Base-by-base conservation (phyloP, 2,888 invertebrate genomes). In the Nomada fabriciana region DNA sequence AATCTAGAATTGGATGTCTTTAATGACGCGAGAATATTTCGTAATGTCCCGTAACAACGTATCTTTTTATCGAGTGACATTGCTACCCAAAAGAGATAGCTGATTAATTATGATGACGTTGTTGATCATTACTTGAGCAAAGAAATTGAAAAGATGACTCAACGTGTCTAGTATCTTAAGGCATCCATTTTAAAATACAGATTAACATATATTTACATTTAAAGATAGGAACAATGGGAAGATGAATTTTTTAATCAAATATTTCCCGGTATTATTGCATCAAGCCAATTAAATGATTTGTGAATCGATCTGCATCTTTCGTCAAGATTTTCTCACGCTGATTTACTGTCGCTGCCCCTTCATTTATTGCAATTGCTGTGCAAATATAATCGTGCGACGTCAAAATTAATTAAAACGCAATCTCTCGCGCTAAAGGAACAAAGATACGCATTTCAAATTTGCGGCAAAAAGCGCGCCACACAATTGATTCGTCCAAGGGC, bases 301-400 rank as follows among this genome's bases (percentile, higher is more conserved):
- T 84, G 68, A 60, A 20, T 20, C 42, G 23, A 9, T 2, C 15
- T 47, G 36, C 52, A 50, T 68, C 59, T 60, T 69, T 69, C 72
- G 64, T 79, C 82, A 68, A 13, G 57, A 52, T 82, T 86, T 36
- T 36, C 84, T 75, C 82, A 82, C 79, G 70, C 13, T 76, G 84
- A 73, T 86, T 47, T 59, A n/a, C 47, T n/a, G 42, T n/a, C 25
- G 43, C 53, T 60, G 18, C 13, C 64, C 13, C 61, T 76, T 74
- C 60, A 52, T 25, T 20, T 23, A 15, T 3, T 15, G 11, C 42
- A 36, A 72, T 82, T 63, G 69, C 15, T 11, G 47, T 5, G 36
- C 53, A 18, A 63, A 53, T 64, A 60, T 63, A 69, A 71, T 70
- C 65, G 2, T 25, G 29, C 11, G 50, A 65, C 47, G 18, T 36